Conservation (phyloP, 2,797 vertebrate species). For the Paguma larvata region DNA sequence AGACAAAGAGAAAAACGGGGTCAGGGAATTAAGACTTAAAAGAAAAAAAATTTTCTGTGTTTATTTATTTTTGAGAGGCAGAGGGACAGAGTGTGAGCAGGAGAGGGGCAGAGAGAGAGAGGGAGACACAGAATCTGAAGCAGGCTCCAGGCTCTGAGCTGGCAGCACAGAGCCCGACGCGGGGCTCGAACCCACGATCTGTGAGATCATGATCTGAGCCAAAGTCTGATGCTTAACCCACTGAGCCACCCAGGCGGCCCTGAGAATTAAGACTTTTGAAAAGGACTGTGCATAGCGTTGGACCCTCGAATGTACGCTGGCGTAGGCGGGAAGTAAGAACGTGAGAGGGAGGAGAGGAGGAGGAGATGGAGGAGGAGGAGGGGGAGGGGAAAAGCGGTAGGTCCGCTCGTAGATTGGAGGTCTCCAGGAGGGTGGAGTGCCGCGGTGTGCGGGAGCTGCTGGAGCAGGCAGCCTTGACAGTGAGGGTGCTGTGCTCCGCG, state of each 20-base stretch:
- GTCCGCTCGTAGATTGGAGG: neutral
- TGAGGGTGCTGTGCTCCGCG: neutral
- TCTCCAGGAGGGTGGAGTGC: neutral
- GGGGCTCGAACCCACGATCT: too few species aligned
- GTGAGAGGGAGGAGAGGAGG: neutral
- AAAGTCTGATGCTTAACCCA: too few species aligned
- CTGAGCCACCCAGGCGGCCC: too few species aligned
- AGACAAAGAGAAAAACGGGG: neutral
- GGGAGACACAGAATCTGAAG: too few species aligned
- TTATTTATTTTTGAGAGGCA: too few species aligned
- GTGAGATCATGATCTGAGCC: too few species aligned
- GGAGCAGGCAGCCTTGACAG: neutral
- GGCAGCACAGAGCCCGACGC: too few species aligned
- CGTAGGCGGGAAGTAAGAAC: neutral
- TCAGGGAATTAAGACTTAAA: neutral
- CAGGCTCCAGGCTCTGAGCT: too few species aligned
- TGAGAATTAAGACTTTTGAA: neutral
- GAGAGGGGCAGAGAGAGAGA: too few species aligned
- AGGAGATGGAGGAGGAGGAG: neutral
- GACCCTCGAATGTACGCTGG: neutral
- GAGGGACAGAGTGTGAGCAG: too few species aligned
- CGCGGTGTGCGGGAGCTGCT: neutral
- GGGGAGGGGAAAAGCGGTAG: neutral
- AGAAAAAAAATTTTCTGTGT: too few species aligned
- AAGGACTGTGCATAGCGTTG: neutral